A percentile compares a stretch with the other conserved stretches of the same genome.
Evolutionary conservation across 1,140 invertebrate species (phyloP).

Genomic region (Philotrypesis tridentata): DNA sequence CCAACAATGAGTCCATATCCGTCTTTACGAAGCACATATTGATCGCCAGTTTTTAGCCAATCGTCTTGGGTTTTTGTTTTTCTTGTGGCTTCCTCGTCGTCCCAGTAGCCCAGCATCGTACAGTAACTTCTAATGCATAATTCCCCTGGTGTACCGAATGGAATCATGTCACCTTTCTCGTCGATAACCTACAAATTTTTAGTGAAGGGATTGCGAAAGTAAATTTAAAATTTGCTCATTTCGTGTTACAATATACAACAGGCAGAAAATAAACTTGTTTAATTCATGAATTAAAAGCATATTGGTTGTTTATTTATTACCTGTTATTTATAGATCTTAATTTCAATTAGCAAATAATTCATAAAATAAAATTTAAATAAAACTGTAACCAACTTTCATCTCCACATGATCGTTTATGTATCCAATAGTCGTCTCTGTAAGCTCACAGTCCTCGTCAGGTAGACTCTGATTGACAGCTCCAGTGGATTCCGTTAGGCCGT

Average conservation of each 20-base stretch:
- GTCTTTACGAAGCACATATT: slow-evolving; percentile 82
- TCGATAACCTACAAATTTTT: slow-evolving; percentile 79
- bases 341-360: too few species aligned
- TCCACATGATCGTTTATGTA: slow-evolving; percentile 86
- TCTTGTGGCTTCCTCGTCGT: slow-evolving; percentile 86
- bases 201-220: neutral
- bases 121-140: slow-evolving; percentile 87
- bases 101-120: slow-evolving; percentile 91
- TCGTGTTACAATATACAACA: too few species aligned
- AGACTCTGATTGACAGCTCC: slow-evolving; percentile 82
- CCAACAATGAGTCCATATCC: slow-evolving; percentile 89
- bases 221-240: neutral
- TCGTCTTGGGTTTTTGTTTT: slow-evolving; percentile 81
- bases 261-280: too few species aligned
- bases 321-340: too few species aligned
- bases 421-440: slow-evolving; percentile 85
- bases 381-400: slow-evolving; percentile 75
- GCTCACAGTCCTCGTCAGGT: slow-evolving; percentile 78
- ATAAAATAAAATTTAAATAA: too few species aligned
- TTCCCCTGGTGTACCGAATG: slow-evolving; percentile 86
- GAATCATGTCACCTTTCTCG: slow-evolving; percentile 80
- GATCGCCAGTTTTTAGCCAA: slow-evolving; percentile 95
- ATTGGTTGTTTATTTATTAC: too few species aligned
- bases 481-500: slow-evolving; percentile 92
- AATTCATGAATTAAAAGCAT: too few species aligned